A percentile compares a stretch with the other conserved stretches of the same genome.
These are phyloP conservation scores for Gallinago solitaria DNA, from an alignment of 2,797 vertebrate species.

Conservation along the genomic window DNA sequence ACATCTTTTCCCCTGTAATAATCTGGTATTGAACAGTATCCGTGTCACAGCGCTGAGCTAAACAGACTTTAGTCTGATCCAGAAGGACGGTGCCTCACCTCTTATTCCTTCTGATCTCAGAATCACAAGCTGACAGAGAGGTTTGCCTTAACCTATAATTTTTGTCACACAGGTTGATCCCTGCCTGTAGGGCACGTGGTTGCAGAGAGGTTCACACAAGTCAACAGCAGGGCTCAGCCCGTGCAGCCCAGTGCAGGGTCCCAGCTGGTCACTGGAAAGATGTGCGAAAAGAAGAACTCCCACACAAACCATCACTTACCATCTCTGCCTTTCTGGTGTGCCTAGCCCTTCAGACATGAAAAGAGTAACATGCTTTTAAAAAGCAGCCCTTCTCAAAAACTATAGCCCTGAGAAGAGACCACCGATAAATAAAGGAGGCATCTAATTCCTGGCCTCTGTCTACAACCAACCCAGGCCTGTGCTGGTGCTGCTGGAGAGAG, in stretches of 20 bases:
- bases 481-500: accelerated
- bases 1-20: background rate
- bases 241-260: accelerated
- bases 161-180: background rate
- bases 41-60: accelerated
- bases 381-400: background rate
- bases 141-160: background rate
- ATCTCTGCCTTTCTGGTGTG: background rate
- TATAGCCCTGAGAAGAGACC: background rate
- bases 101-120: background rate
- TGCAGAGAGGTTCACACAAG: background rate
- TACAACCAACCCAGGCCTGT: background rate
- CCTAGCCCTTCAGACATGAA: background rate
- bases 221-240: background rate
- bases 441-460: background rate
- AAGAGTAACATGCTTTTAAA: background rate
- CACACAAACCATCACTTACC: accelerated
- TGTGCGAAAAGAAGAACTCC: background rate
- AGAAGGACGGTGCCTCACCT: background rate
- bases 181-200: accelerated
- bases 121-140: background rate
- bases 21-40: background rate
- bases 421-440: background rate
- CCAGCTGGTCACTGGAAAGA: background rate
- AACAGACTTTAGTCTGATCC: background rate